Evolutionary conservation across 92 coral and sea anemone genomes (phyloP), one percentile per base, ranked within the genome.

Genomic region (Muricea muricata): DNA sequence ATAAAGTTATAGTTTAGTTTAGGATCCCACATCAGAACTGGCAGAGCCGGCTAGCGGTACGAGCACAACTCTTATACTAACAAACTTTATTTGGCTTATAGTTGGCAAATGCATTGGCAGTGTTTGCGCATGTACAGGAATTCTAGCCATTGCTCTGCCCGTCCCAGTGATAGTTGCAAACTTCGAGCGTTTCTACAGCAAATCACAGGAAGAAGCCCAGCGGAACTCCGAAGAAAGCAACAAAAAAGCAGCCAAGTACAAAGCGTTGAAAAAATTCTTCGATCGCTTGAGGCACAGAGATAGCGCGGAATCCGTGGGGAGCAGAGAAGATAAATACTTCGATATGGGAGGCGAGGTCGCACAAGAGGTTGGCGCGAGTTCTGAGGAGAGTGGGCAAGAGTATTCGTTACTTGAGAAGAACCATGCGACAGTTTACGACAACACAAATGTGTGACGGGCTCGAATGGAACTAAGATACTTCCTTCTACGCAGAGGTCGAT

Each of bases 81-180:
- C n/a, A n/a, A n/a, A n/a, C 15, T 41, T 37, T n/a, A 35, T 58
- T 56, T n/a, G n/a, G n/a, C n/a, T n/a, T 20, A 5, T 45, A 78
- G 83, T 56, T 56, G 83, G 83, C 37, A 78, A 78, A 14, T 20
- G 56, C 6, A 78, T 78, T 21, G 83, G 83, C 54, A 32, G 54
- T 21, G n/a, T 78, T 10, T 78, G 83, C 54, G 83, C 83, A 57
- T 78, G 83, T 57, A 56, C 83, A 13, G 83, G 83, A 11, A 78
- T 78, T 40, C 25, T 78, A 31, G 83, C 71, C 24, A 78, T 78
- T 23, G 83, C 83, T 1, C 25, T 78, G 35, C 83, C 83, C 1
- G 83, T 78, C 21, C 83, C 83, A 14, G 83, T 78, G 18, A 78
- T 78, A 2, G 83, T 78, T 14, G 83, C 83, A 18, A 78, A 78